A percentile compares a stretch with the other conserved stretches of the same genome.
phyloP scores from a whole-genome alignment of 1,140 invertebrate species.

The Drosophila elegans region DNA sequence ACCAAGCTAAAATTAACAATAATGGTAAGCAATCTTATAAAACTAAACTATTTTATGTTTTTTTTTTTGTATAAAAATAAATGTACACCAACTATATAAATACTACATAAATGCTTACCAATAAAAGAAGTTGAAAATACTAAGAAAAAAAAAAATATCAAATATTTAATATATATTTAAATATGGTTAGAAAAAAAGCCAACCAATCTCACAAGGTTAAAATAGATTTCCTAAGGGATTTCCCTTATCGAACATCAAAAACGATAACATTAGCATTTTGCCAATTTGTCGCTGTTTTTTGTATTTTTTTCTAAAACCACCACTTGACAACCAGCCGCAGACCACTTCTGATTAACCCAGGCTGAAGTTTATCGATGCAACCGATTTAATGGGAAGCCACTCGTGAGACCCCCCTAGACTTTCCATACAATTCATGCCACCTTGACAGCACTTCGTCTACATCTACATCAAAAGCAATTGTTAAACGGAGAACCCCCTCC shows the following conservation, averaged over 20 bases:
- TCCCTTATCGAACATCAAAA: constrained; percentile 9
- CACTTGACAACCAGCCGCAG: constrained; percentile 19
- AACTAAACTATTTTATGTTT: too few relatives aligned
- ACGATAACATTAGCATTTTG: constrained; percentile 5
- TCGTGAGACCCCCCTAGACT: constrained; percentile 7
- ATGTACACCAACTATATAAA: not conserved
- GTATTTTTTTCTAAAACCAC: constrained; percentile 2
- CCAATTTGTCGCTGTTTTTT: constrained; percentile 1
- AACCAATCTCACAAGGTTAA: not conserved
- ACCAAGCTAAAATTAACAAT: too few relatives aligned
- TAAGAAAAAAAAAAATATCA: too few relatives aligned
- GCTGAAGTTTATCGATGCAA: constrained; percentile 41
- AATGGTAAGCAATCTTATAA: too few relatives aligned
- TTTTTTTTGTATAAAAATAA: not conserved
- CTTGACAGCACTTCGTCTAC: constrained; percentile 44
- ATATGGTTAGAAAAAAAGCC: too few relatives aligned
- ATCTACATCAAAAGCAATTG: constrained; percentile 41
- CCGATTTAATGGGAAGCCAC: constrained; percentile 40
- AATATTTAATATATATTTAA: too few relatives aligned
- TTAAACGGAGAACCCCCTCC: constrained; percentile 13
- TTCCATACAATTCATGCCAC: not conserved
- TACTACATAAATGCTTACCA: too few relatives aligned
- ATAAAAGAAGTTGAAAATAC: too few relatives aligned
- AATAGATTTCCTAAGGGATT: not conserved
- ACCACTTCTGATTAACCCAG: constrained; percentile 39